These are phyloP conservation scores for Mya arenaria DNA, from an alignment of 1,140 invertebrate genomes.

Conservation along the genomic window DNA sequence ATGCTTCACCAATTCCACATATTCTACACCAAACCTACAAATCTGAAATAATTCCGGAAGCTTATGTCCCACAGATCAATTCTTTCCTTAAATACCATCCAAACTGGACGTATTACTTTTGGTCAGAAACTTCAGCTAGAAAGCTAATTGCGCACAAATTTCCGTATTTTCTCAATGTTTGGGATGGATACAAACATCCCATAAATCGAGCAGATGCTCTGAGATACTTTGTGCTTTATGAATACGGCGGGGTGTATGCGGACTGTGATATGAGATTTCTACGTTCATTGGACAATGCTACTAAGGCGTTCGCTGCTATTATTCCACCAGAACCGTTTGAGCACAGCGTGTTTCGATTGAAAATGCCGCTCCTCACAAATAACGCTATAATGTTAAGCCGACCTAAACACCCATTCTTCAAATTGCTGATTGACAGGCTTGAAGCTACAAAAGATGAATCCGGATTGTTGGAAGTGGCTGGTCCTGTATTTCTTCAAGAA, in stretches of 20 bases:
- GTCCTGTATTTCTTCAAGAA: neutral
- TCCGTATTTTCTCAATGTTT: constrained; percentile 12
- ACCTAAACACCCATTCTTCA: constrained; percentile 70
- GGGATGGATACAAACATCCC: neutral
- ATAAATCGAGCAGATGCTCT: constrained; percentile 61
- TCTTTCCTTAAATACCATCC: constrained; percentile 3
- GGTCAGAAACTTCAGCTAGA: neutral
- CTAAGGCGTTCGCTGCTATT: constrained; percentile 65
- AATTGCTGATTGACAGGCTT: constrained; percentile 61
- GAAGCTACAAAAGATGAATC: constrained; percentile 46
- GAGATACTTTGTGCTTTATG: constrained; percentile 70
- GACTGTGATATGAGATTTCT: constrained; percentile 72
- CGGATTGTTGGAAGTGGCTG: neutral
- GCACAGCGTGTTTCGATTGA: constrained; percentile 63
- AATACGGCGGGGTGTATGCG: constrained; percentile 72
- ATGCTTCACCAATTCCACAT: neutral
- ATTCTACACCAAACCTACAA: neutral
- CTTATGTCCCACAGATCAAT: neutral
- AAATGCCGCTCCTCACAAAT: constrained; percentile 59
- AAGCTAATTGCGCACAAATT: neutral
- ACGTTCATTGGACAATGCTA: constrained; percentile 58
- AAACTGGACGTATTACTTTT: constrained; percentile 19
- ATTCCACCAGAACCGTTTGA: constrained; percentile 72
- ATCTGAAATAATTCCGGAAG: neutral
- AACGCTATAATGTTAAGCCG: constrained; percentile 71